Conservation (phyloP, 2,888 invertebrate genomes). For the Rhabditoides inermis region DNA sequence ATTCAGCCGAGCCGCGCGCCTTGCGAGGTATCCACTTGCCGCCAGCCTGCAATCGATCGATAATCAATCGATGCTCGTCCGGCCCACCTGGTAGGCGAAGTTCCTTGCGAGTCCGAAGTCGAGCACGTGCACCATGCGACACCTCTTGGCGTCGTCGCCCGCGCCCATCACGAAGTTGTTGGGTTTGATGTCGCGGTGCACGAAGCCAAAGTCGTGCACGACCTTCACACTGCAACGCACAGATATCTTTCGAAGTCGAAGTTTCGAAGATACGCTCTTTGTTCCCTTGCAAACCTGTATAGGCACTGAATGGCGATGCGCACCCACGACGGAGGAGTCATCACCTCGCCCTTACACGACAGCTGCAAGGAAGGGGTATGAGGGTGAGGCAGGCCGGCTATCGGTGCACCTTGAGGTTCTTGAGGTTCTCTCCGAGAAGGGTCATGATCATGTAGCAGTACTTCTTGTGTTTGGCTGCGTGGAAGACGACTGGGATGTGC, state of each 20-base stretch:
- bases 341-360: not conserved
- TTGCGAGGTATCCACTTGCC: slow-evolving; percentile 23
- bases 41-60: not conserved
- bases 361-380: not conserved
- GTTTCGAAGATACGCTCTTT: not conserved
- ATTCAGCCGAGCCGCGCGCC: slow-evolving; percentile 39
- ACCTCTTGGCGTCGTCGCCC: slow-evolving; percentile 18
- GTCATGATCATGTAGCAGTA: slow-evolving; percentile 43
- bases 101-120: slow-evolving; percentile 36
- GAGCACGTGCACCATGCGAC: slow-evolving; percentile 34
- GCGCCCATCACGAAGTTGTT: slow-evolving; percentile 38
- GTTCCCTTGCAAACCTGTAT: slow-evolving; percentile 5
- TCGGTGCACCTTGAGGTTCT: slow-evolving; percentile 13
- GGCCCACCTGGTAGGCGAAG: slow-evolving; percentile 14
- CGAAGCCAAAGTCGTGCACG: slow-evolving; percentile 30
- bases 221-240: slow-evolving; percentile 14
- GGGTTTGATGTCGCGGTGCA: slow-evolving; percentile 33
- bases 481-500: slow-evolving; percentile 31
- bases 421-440: slow-evolving; percentile 34
- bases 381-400: not conserved
- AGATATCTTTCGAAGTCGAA: not conserved
- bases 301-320: slow-evolving; percentile 26
- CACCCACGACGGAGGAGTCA: slow-evolving; percentile 17
- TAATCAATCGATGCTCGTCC: not conserved
- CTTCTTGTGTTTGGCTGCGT: slow-evolving; percentile 30